phyloP scores from a whole-genome alignment of 2,797 vertebrate genomes.

The Chromis chromis region DNA sequence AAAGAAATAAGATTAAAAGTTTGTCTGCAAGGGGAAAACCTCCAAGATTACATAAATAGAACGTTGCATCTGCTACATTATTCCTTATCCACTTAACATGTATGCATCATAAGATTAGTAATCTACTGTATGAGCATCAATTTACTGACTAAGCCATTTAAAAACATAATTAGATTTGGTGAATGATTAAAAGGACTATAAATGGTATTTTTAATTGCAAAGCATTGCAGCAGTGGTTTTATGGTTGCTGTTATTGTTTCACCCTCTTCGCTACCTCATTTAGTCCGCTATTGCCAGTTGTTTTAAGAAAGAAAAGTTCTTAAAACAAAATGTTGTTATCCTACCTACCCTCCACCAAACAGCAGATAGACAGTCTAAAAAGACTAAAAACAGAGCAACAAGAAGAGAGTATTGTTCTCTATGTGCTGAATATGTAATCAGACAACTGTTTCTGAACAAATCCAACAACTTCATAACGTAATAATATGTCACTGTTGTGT shows the following conservation, averaged over 20 bases:
- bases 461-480: neutral
- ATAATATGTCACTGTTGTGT: too few species aligned
- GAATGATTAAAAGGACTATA: constrained; percentile 14
- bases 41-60: neutral
- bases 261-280: too few species aligned
- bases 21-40: neutral
- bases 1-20: neutral
- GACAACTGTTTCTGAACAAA: neutral
- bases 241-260: too few species aligned
- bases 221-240: too few species aligned
- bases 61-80: neutral
- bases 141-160: constrained; percentile 4
- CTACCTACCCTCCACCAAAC: too few species aligned
- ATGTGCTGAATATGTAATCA: neutral
- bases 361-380: too few species aligned
- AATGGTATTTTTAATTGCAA: neutral
- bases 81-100: neutral
- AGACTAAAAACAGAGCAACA: neutral
- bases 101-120: constrained; percentile 11
- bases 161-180: constrained; percentile 1
- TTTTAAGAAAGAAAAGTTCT: too few species aligned
- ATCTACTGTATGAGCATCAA: neutral
- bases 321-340: too few species aligned
- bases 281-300: too few species aligned
- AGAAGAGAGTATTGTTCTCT: neutral